Evolutionary conservation across 2,888 invertebrate genomes (phyloP), one percentile per base, ranked within the genome.

Genomic region (Leptopilina syphax): DNA sequence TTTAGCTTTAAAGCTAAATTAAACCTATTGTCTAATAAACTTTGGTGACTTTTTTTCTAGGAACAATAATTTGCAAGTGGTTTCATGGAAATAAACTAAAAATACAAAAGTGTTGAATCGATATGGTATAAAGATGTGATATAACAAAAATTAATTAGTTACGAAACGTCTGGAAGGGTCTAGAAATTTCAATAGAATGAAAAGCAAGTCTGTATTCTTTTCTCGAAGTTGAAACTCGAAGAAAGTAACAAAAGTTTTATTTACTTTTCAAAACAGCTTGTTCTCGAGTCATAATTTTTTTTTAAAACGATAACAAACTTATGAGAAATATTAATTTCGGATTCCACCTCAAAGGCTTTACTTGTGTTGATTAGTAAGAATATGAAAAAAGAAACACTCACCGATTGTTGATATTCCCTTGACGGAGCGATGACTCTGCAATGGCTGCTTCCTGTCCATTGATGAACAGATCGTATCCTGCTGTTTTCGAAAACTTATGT

Each of bases 161-260:
- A 50, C 27, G 70, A 70, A 70, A 12, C 27, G 70, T 24, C 70
- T 70, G 12, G 24, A 18, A 68, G 50, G 50, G 18, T 24, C 50
- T 50, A 6, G 68, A 50, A 50, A 70, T 70, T 54, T 50, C 50
- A 10, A 54, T 27, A 24, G 54, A 41, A 24, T 12, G 13, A 50
- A 70, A 68, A 24, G 68, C 24, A 5, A 70, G 24, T 54, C 9
- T 27, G 24, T 68, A 24, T 50, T 50, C 10, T 68, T 68, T 68
- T 68, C 50, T 68, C 24, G 7, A 47, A 9, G 10, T 68, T 47
- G 8, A 24, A 13, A 47, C 27, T 70, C 50, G 50, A 18, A 70
- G 50, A 70, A 50, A 70, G 70, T 70, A 24, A 68, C 27, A 27
- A 12, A 24, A 70, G 50, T 0, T 68, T 47, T 68, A 47, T 18